These are phyloP conservation scores for Panagrolaimus sp. DNA, from an alignment of 1,140 invertebrate genomes.

Conservation along the genomic window DNA sequence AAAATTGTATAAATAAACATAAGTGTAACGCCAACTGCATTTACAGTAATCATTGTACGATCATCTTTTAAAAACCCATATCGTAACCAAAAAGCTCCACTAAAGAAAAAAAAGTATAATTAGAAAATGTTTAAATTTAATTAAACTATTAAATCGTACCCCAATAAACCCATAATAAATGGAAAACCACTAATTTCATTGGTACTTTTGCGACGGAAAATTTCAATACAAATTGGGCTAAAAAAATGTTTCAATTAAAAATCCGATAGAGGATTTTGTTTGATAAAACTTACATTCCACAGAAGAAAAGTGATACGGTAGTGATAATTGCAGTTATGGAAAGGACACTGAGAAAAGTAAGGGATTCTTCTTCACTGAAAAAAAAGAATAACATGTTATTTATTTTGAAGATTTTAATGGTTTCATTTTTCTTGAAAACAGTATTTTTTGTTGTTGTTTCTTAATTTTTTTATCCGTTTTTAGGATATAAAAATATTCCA, in stretches of 20 bases:
- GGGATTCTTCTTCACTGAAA: slow-evolving; percentile 15
- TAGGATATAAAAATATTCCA: background rate
- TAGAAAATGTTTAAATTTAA: background rate
- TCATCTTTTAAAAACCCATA: slow-evolving; percentile 55
- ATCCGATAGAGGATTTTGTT: background rate
- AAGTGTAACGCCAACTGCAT: slow-evolving; percentile 48
- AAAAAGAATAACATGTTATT: background rate
- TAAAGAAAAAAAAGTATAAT: slow-evolving; percentile 29
- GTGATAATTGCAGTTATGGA: slow-evolving; percentile 55
- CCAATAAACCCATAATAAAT: slow-evolving; percentile 54
- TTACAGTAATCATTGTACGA: slow-evolving; percentile 53
- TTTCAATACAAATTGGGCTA: slow-evolving; percentile 57
- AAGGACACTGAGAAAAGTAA: slow-evolving; percentile 44
- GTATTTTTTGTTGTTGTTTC: background rate
- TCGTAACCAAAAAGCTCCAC: slow-evolving; percentile 55
- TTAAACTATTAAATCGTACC: slow-evolving; percentile 31
- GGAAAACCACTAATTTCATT: slow-evolving; percentile 56
- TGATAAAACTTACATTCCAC: slow-evolving; percentile 49
- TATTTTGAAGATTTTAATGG: background rate
- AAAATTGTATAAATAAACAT: slow-evolving; percentile 51
- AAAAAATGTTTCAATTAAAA: slow-evolving; percentile 28
- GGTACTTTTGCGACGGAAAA: slow-evolving; percentile 43
- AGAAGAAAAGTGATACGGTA: slow-evolving; percentile 56
- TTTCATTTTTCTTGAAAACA: background rate
- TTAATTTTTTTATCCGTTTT: slow-evolving; percentile 1